phyloP scores from a whole-genome alignment of 2,888 invertebrate genomes.

The Nephrotoma guestfalica region DNA sequence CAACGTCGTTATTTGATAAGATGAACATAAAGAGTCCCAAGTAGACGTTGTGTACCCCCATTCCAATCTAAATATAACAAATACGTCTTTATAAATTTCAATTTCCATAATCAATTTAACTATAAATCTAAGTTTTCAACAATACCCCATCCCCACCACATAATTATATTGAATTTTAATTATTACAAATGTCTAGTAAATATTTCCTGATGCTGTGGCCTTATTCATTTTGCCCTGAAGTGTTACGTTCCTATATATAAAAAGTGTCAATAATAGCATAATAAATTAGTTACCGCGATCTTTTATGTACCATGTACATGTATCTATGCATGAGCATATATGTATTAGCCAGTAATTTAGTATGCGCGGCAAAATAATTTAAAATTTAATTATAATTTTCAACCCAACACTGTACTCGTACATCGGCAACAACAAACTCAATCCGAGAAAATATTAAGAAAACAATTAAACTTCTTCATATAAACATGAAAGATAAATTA shows the following conservation, averaged over 20 bases:
- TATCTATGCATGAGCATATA: not conserved
- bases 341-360: not conserved
- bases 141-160: too few species aligned
- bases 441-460: not conserved
- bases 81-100: too few species aligned
- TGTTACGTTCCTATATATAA: not conserved
- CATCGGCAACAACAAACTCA: not conserved
- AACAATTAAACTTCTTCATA: not conserved
- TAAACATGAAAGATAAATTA: not conserved
- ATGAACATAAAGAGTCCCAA: too few species aligned
- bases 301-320: not conserved
- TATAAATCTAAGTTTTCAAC: too few species aligned
- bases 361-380: not conserved
- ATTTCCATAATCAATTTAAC: too few species aligned
- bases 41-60: too few species aligned
- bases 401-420: not conserved
- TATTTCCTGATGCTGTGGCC: too few species aligned
- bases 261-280: not conserved
- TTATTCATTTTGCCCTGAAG: not conserved
- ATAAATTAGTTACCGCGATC: not conserved
- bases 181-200: too few species aligned
- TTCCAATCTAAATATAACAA: too few species aligned
- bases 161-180: too few species aligned
- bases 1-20: too few species aligned
- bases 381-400: not conserved